Percentiles rank a stretch among this genome's conserved stretches.
Evolutionary conservation across 1,140 invertebrate genomes (phyloP).

Genomic region (Aphidius gifuensis): DNA sequence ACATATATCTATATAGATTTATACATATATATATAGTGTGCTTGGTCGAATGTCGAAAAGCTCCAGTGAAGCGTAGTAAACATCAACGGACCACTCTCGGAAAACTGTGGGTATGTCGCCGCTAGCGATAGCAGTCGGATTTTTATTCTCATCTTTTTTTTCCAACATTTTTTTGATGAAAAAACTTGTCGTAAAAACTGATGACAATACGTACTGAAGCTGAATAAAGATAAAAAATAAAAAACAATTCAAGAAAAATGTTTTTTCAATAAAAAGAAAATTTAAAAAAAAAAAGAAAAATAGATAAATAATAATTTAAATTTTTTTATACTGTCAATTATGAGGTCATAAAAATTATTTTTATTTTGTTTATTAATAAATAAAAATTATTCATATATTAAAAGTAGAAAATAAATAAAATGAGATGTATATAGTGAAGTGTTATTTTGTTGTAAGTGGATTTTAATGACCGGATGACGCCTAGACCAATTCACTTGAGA

Average conservation of each 20-base stretch:
- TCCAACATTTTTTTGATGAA: background rate
- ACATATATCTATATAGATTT: slow-evolving; percentile 2
- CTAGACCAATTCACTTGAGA: slow-evolving; percentile 12
- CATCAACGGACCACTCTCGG: slow-evolving; percentile 17
- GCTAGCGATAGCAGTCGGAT: slow-evolving; percentile 7
- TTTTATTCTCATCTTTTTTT: background rate
- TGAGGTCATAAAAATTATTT: too few relatives aligned
- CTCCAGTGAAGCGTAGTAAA: slow-evolving; percentile 18
- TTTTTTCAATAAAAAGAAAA: too few relatives aligned
- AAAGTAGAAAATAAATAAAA: too few relatives aligned
- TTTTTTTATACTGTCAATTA: too few relatives aligned
- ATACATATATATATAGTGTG: slow-evolving; percentile 4
- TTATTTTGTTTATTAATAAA: too few relatives aligned
- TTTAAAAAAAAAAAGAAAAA: too few relatives aligned
- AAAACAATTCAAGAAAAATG: too few relatives aligned
- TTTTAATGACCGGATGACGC: slow-evolving; percentile 14
- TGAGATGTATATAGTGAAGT: background rate
- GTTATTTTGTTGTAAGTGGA: slow-evolving; percentile 12
- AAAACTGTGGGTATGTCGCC: slow-evolving; percentile 17
- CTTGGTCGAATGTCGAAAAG: slow-evolving; percentile 19
- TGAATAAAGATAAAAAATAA: background rate
- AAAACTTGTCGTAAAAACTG: background rate
- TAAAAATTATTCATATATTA: too few relatives aligned
- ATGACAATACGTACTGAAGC: background rate
- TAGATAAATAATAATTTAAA: too few relatives aligned